These are phyloP conservation scores for Pardalotus punctatus DNA, from an alignment of 2,113 vertebrate genomes.

Conservation along the genomic window DNA sequence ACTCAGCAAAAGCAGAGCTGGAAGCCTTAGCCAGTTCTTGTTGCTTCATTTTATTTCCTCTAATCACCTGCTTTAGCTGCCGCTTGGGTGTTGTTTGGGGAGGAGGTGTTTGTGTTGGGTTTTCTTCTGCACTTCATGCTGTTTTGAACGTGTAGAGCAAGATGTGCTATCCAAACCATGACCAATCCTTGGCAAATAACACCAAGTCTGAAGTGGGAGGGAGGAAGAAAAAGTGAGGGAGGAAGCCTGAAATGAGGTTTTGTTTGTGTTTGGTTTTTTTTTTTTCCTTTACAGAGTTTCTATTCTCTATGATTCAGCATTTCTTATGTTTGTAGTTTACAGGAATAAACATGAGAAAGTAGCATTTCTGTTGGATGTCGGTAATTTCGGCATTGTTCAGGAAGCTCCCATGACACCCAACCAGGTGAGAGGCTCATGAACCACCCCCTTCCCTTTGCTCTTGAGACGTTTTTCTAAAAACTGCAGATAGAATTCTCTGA, in stretches of 20 bases:
- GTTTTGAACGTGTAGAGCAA: slow-evolving; percentile 13
- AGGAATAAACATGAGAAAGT: slow-evolving; percentile 49
- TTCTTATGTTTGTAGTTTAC: slow-evolving; percentile 47
- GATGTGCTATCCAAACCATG: slow-evolving; percentile 43
- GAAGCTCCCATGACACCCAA: background rate
- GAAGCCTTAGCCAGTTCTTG: background rate
- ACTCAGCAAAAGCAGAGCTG: slow-evolving; percentile 4
- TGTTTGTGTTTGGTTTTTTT: background rate
- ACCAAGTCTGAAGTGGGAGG: background rate
- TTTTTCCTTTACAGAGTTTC: background rate
- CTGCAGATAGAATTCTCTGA: background rate
- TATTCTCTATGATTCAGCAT: slow-evolving; percentile 17
- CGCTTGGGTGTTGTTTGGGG: slow-evolving; percentile 36
- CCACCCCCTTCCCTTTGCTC: background rate
- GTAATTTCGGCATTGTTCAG: background rate
- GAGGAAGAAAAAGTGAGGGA: background rate
- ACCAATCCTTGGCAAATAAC: slow-evolving; percentile 8
- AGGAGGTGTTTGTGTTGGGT: slow-evolving; percentile 29
- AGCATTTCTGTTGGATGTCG: slow-evolving; percentile 22
- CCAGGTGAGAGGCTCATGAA: slow-evolving; percentile 16
- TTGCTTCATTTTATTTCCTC: slow-evolving; percentile 36
- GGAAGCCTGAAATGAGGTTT: slow-evolving; percentile 5
- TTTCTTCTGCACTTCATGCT: slow-evolving; percentile 40
- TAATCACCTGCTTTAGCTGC: slow-evolving; percentile 24
- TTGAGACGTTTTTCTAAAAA: background rate